Percentiles rank a stretch among this genome's conserved stretches.
These are phyloP conservation scores for Hydropotes inermis DNA, from an alignment of 2,113 vertebrate species.

Conservation along the genomic window DNA sequence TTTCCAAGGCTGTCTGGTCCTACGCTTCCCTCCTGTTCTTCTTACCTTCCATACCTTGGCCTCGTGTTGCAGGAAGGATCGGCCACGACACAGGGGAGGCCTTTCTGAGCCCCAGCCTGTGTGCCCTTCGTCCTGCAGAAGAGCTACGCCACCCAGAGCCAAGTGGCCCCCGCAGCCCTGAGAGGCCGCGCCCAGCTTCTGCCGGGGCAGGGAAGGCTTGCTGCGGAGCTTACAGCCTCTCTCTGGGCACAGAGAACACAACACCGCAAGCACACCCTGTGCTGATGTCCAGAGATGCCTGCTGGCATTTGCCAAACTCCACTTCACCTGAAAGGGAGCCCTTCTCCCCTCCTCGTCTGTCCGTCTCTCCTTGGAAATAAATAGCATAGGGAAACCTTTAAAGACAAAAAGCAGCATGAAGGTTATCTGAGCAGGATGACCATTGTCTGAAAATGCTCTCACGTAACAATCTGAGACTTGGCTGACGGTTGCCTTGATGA, in stretches of 20 bases:
- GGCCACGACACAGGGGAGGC: fast-evolving
- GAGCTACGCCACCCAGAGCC: fast-evolving
- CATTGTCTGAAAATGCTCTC: background rate
- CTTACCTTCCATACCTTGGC: no score
- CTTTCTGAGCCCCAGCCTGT: background rate
- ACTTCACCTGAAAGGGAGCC: background rate
- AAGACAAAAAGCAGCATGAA: background rate
- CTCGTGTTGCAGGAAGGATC: fast-evolving
- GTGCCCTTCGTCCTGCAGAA: background rate
- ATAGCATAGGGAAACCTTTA: background rate
- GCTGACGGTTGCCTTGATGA: fast-evolving
- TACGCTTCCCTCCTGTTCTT: no score
- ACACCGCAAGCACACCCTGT: fast-evolving
- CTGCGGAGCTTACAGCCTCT: no score
- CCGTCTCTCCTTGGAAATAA: background rate
- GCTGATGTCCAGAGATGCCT: background rate
- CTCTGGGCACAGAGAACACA: background rate
- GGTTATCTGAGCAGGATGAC: background rate
- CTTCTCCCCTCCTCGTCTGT: background rate
- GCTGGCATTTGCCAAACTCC: background rate
- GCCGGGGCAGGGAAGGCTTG: fast-evolving
- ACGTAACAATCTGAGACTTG: fast-evolving
- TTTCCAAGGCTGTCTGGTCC: no score
- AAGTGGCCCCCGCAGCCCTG: background rate
- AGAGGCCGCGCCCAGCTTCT: fast-evolving